These are phyloP conservation scores for Thaleichthys pacificus DNA, from an alignment of 2,797 vertebrate genomes.

Conservation along the genomic window DNA sequence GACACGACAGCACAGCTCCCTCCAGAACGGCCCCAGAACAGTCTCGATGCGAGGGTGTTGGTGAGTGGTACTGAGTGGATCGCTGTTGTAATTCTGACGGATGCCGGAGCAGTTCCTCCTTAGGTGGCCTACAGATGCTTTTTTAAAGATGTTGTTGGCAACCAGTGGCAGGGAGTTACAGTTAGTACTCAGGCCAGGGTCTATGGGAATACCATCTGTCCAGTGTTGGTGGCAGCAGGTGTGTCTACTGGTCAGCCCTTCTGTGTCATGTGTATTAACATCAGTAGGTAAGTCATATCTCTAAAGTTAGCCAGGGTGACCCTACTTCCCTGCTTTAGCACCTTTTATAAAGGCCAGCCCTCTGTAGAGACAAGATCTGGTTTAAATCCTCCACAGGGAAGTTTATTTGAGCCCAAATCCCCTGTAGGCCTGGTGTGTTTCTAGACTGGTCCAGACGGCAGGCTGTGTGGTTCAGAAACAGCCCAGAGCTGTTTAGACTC, in stretches of 20 bases:
- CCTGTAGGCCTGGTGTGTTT: constrained; percentile 32
- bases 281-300: constrained; percentile 24
- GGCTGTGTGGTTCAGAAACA: constrained; percentile 46
- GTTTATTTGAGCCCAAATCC: constrained; percentile 48
- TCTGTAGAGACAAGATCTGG: constrained; percentile 50
- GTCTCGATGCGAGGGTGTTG: constrained; percentile 48
- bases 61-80: constrained; percentile 49
- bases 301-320: constrained; percentile 37
- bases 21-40: constrained; percentile 15
- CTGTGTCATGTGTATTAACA: constrained; percentile 11
- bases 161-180: background rate
- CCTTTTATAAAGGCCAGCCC: constrained; percentile 35
- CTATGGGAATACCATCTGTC: background rate
- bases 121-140: background rate
- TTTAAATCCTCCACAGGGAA: constrained; percentile 44
- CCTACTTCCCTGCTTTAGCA: constrained; percentile 28
- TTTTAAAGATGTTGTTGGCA: background rate
- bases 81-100: background rate
- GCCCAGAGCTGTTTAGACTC: constrained; percentile 50
- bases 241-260: background rate
- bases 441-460: constrained; percentile 34
- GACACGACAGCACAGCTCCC: constrained; percentile 42
- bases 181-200: background rate
- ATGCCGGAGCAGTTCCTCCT: background rate
- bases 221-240: background rate